Conservation (phyloP, 2,888 invertebrate genomes). For the Anodontia alba region DNA sequence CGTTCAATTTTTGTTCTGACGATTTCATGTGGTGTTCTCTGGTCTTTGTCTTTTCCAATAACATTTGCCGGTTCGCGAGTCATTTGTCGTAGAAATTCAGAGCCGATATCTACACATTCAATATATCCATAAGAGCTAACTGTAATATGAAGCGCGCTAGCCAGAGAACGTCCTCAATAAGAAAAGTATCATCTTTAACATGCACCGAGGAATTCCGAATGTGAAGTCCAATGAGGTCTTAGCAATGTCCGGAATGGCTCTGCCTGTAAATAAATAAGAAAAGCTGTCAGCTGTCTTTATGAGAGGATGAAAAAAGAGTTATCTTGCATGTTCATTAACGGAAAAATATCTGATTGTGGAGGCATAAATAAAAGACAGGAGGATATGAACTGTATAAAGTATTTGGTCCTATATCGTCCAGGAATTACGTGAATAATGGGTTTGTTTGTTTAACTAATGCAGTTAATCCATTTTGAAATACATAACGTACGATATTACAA, state of each 20-base stretch:
- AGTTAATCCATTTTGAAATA: no score
- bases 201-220: background rate
- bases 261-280: background rate
- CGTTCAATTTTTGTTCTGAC: constrained; percentile 12
- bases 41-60: constrained; percentile 20
- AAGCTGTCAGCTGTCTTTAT: background rate
- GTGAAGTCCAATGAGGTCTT: background rate
- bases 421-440: no score
- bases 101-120: constrained; percentile 11
- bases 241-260: constrained; percentile 1
- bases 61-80: constrained; percentile 14
- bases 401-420: no score
- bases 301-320: background rate
- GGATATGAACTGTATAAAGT: no score
- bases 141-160: background rate
- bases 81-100: background rate
- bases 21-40: constrained; percentile 10
- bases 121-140: background rate
- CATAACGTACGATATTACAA: no score
- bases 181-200: background rate
- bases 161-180: background rate
- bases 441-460: no score
- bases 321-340: no score
- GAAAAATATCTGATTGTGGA: no score
- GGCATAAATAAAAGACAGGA: no score